Percentiles rank a stretch among this genome's conserved stretches.
Conservation (phyloP, 2,888 invertebrate species). For the Ischnura elegans region DNA sequence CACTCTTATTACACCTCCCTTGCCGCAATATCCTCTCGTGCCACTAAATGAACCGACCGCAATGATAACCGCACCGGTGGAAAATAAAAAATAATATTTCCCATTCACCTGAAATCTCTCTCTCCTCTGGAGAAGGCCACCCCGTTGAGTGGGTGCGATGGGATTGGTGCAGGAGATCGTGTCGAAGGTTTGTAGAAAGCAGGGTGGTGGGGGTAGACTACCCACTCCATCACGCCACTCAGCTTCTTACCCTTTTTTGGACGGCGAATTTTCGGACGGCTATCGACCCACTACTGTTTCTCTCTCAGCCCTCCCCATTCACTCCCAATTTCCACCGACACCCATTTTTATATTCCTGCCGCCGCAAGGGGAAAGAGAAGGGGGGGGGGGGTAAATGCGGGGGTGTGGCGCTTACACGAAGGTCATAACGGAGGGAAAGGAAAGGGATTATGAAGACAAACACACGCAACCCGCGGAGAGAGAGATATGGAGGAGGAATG, state of each 20-base stretch:
- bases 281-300: conserved; percentile 49
- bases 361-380: not conserved
- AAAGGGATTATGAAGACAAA: not conserved
- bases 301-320: not conserved
- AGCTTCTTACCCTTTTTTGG: conserved; percentile 52
- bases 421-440: not conserved
- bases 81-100: not conserved
- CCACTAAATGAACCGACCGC: conserved; percentile 56
- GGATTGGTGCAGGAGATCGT: not conserved
- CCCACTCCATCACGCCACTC: conserved; percentile 50
- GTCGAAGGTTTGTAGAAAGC: not conserved
- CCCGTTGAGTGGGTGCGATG: not conserved
- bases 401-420: not conserved
- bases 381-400: not conserved
- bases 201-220: not conserved
- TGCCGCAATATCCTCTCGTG: not conserved
- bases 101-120: not conserved
- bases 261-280: conserved; percentile 43
- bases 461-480: not conserved
- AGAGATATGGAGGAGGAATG: not conserved
- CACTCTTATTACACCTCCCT: not conserved
- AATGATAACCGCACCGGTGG: conserved; percentile 53
- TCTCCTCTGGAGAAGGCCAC: not conserved
- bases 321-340: conserved; percentile 3
- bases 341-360: conserved; percentile 44